Evolutionary conservation across 2,888 invertebrate species (phyloP).

Genomic region (Zeuzera pyrina): DNA sequence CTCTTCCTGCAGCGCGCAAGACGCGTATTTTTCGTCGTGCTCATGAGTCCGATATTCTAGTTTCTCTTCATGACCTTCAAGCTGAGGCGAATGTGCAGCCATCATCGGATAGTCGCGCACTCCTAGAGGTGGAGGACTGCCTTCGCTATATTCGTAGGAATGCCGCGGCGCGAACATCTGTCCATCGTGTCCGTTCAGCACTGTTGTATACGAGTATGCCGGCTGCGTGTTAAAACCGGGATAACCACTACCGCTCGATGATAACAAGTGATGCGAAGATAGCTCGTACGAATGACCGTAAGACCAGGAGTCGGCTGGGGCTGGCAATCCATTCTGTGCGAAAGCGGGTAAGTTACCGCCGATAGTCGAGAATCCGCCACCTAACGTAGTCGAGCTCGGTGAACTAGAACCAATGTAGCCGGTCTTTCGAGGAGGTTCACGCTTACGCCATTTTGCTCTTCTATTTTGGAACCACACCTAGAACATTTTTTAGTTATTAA

Average conservation of each 20-base stretch:
- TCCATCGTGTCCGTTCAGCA: conserved; percentile 81
- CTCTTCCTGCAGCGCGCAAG: conserved; percentile 63
- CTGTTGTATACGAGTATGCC: conserved; percentile 77
- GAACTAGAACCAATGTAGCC: conserved; percentile 82
- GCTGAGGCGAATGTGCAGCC: conserved; percentile 75
- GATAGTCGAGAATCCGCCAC: conserved; percentile 74
- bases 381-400: conserved; percentile 77
- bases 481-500: conserved; percentile 11
- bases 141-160: conserved; percentile 72
- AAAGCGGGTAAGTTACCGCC: conserved; percentile 66
- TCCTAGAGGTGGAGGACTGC: conserved; percentile 76
- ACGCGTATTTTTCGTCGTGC: conserved; percentile 60
- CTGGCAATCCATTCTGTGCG: conserved; percentile 74
- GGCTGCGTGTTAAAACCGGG: conserved; percentile 76
- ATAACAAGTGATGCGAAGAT: conserved; percentile 82
- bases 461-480: conserved; percentile 92
- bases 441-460: conserved; percentile 94
- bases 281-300: conserved; percentile 85
- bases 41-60: conserved; percentile 57
- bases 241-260: conserved; percentile 78
- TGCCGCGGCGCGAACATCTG: conserved; percentile 81
- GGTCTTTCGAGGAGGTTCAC: conserved; percentile 93
- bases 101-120: conserved; percentile 78
- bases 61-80: conserved; percentile 70
- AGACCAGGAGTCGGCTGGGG: conserved; percentile 85